Evolutionary conservation across 1,140 invertebrate species (phyloP).

Genomic region (Drosophila burlai): DNA sequence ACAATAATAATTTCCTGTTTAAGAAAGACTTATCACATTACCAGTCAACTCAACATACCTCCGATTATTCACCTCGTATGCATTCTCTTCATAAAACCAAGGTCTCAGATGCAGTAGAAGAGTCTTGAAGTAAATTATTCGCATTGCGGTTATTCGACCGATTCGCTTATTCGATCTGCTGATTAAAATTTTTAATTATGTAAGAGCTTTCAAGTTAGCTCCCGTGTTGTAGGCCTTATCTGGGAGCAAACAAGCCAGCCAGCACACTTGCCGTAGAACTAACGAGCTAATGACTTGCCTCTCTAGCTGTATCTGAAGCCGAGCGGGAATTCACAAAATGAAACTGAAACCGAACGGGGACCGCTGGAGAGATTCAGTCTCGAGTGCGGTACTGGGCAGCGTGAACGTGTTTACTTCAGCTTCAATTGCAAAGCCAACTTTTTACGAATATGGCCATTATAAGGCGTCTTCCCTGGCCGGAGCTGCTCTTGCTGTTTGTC

Average conservation of each 20-base stretch:
- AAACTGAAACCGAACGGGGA: constrained; percentile 4
- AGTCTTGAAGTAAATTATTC: constrained; percentile 16
- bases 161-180: constrained; percentile 7
- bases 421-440: constrained; percentile 30
- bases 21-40: too few relatives aligned
- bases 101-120: neutral
- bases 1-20: too few relatives aligned
- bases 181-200: constrained; percentile 45
- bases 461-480: constrained; percentile 19
- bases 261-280: constrained; percentile 27
- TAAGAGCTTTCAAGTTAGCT: constrained; percentile 21
- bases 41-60: too few relatives aligned
- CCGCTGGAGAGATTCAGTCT: constrained; percentile 39
- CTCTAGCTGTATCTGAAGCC: neutral
- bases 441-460: constrained; percentile 43
- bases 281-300: constrained; percentile 24
- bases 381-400: constrained; percentile 33
- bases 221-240: constrained; percentile 28
- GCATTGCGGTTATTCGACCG: constrained; percentile 25
- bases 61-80: too few relatives aligned
- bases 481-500: constrained; percentile 19
- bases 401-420: constrained; percentile 50
- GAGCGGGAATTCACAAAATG: too few relatives aligned
- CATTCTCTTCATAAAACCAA: neutral
- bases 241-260: constrained; percentile 15